Percentiles rank a stretch among this genome's conserved stretches.
phyloP scores from a whole-genome alignment of 2,888 invertebrate genomes.

The Megaustenia siamemsis region DNA sequence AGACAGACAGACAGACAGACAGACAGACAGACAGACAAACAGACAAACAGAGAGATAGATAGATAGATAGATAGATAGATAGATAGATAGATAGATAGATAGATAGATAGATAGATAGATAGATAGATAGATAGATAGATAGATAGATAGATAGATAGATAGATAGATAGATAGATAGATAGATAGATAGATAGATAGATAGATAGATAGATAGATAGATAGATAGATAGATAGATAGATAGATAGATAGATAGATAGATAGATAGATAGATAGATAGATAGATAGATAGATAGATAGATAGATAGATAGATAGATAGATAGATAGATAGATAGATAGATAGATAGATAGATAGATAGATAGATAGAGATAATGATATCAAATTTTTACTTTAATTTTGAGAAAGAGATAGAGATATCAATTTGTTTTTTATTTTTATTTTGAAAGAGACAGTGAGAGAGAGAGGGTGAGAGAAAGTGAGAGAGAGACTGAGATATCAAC shows the following conservation, averaged over 20 bases:
- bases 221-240: constrained; percentile 15
- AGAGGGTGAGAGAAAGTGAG: too few relatives aligned
- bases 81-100: neutral
- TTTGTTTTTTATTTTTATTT: too few relatives aligned
- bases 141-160: constrained; percentile 1
- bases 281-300: constrained; percentile 9
- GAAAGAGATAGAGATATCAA: too few relatives aligned
- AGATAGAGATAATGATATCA: too few relatives aligned
- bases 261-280: constrained; percentile 3
- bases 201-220: constrained; percentile 25
- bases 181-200: constrained; percentile 25
- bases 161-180: constrained; percentile 24
- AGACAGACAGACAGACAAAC: neutral
- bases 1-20: neutral
- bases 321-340: constrained; percentile 9
- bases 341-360: neutral
- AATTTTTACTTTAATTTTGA: too few relatives aligned
- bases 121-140: neutral
- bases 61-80: neutral
- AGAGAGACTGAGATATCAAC: too few relatives aligned
- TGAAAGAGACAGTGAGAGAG: too few relatives aligned
- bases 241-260: constrained; percentile 15
- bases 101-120: neutral
- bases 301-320: constrained; percentile 9
- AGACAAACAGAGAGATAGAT: constrained; percentile 2